Evolutionary conservation across 2,113 vertebrate genomes (phyloP), one percentile per base, ranked within the genome.

Genomic region (Panurus biarmicus): DNA sequence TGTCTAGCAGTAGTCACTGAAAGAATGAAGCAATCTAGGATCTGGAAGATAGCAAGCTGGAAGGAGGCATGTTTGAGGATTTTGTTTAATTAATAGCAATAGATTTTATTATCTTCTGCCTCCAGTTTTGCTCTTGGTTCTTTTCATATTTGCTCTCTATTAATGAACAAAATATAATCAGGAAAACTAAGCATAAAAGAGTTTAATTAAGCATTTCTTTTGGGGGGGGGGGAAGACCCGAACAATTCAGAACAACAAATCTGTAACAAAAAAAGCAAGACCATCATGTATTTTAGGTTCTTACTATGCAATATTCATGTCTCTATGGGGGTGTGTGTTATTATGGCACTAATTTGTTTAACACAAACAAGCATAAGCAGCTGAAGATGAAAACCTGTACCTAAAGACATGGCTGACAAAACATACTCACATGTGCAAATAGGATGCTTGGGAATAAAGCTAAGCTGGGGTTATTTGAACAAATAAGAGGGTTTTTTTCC

Each of bases 321-420:
- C 75, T 86, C 47, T 50, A 2, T 31, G 5, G 29, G 35, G 20
- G 33, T 42, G 38, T 29, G 22, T 48, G 23, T 78, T 92, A 87
- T 93, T 91, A 91, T 14, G 84, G 83, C 83, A 90, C 56, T 95
- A 70, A 88, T 53, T 85, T 92, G 82, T 94, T 97, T 96, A 97
- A 94, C 66, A 8, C 75, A 96, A 96, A 44, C 51, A 78, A 72
- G 20, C 45, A 22, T 53, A 87, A 57, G 18, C 50, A 85, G 69
- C 90, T 67, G 16, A 96, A 87, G 94, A 96, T 90, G 85, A 94
- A 75, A 92, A 94, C 82, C 87, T 67, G 81, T 76, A 94, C 50
- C 65, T 96, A 80, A 90, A 94, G 95, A 95, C 90, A 73, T 25
- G 91, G 79, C 92, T 96, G 95, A 97, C 95, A 96, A 96, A 97